These are phyloP conservation scores for Sakesphorus luctuosus DNA, from an alignment of 2,113 vertebrate species.

Conservation along the genomic window DNA sequence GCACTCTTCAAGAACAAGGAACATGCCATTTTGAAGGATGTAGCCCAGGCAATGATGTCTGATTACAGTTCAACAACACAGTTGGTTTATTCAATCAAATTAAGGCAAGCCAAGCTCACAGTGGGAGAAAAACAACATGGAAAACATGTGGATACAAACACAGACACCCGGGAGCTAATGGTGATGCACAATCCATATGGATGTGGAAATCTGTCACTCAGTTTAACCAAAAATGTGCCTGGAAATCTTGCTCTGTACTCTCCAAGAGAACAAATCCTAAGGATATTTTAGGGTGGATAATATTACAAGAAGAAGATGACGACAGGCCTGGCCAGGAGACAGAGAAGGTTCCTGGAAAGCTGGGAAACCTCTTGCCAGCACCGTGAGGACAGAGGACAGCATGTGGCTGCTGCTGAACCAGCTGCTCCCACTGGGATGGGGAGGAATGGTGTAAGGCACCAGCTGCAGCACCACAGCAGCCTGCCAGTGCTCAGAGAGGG, in stretches of 20 bases:
- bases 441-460: background rate
- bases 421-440: accelerated
- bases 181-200: accelerated
- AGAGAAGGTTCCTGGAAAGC: background rate
- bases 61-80: background rate
- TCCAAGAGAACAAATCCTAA: background rate
- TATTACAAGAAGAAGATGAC: background rate
- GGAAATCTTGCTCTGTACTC: background rate
- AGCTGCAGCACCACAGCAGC: background rate
- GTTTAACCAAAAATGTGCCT: too few relatives aligned
- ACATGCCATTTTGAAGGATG: background rate
- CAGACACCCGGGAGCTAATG: background rate
- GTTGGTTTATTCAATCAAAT: background rate
- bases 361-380: background rate
- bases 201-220: background rate
- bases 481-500: background rate
- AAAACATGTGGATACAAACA: background rate
- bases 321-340: background rate
- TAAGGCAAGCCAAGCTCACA: background rate
- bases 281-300: background rate
- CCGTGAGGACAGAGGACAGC: accelerated
- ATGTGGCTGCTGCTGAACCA: accelerated
- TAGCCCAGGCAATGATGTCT: background rate
- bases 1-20: background rate
- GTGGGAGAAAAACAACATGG: background rate